phyloP scores from a whole-genome alignment of 2,888 invertebrate species.

The Apotomis turbidana region DNA sequence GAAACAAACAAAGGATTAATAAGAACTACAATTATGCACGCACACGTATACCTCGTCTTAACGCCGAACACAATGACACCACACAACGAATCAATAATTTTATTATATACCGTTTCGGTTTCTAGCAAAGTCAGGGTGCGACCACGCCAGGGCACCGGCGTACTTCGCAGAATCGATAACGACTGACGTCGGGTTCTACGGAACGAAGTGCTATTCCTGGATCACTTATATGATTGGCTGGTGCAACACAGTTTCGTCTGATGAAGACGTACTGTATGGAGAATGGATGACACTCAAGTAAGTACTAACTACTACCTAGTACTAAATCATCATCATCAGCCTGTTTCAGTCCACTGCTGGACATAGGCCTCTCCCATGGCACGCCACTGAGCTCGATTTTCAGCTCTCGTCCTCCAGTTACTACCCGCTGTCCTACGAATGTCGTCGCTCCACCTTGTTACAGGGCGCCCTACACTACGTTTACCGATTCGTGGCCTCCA shows the following conservation, averaged over 20 bases:
- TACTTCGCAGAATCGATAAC: constrained; percentile 85
- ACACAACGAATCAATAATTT: neutral
- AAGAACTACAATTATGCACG: no score
- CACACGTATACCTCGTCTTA: no score
- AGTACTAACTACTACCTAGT: constrained; percentile 46
- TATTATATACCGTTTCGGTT: constrained; percentile 25
- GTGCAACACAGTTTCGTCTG: constrained; percentile 66
- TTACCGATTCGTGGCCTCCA: no score
- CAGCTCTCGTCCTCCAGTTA: no score
- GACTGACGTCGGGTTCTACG: constrained; percentile 82
- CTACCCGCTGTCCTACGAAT: no score
- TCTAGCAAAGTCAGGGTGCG: constrained; percentile 82
- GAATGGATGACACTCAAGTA: constrained; percentile 78
- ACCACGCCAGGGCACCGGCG: constrained; percentile 83
- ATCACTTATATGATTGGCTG: constrained; percentile 78
- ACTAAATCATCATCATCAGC: no score
- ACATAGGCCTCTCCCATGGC: no score
- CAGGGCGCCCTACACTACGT: no score
- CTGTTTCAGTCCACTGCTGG: no score
- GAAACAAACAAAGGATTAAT: no score
- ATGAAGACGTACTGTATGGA: constrained; percentile 76
- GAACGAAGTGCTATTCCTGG: constrained; percentile 80
- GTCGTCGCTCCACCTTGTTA: no score
- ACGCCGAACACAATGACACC: neutral
- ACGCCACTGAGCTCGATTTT: no score